Evolutionary conservation across 2,797 vertebrate genomes (phyloP).

Genomic region (Propithecus deckenii): DNA sequence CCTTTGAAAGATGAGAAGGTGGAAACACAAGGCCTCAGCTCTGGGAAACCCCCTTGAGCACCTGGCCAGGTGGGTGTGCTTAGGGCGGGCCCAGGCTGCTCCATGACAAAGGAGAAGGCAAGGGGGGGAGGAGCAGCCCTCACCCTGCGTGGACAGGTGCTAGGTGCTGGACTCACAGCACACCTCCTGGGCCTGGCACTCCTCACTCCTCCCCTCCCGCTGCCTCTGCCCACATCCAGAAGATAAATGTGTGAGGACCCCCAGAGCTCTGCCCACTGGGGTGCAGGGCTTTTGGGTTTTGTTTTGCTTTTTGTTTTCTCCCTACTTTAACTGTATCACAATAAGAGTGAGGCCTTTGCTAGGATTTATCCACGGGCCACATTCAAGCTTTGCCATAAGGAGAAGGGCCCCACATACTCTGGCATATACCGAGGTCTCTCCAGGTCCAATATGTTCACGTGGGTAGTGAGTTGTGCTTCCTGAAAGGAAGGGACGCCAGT

Average conservation of each 20-base stretch:
- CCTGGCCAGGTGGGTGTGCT: not conserved
- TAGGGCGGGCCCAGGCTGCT: not conserved
- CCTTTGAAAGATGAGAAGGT: not conserved
- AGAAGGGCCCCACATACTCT: not conserved
- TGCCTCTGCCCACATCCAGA: not conserved
- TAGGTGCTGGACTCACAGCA: not conserved
- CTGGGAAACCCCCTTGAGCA: not conserved
- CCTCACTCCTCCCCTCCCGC: not conserved
- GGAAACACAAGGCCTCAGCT: not conserved
- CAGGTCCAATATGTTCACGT: not conserved
- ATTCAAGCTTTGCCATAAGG: not conserved
- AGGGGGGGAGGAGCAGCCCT: not conserved
- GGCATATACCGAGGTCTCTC: not conserved
- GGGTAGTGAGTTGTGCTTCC: not conserved
- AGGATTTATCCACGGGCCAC: not conserved
- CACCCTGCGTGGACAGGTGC: not conserved
- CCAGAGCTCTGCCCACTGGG: slow-evolving; percentile 55
- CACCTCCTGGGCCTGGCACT: not conserved
- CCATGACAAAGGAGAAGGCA: not conserved
- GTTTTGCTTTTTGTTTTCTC: slow-evolving; percentile 54
- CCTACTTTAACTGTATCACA: not conserved
- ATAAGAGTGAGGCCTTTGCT: not conserved
- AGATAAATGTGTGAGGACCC: slow-evolving; percentile 12
- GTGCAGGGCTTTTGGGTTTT: not conserved
- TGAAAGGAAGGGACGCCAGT: not conserved